Evolutionary conservation across 2,113 vertebrate species (phyloP), one percentile per base, ranked within the genome.

Genomic region (Hippocampus mohnikei): DNA sequence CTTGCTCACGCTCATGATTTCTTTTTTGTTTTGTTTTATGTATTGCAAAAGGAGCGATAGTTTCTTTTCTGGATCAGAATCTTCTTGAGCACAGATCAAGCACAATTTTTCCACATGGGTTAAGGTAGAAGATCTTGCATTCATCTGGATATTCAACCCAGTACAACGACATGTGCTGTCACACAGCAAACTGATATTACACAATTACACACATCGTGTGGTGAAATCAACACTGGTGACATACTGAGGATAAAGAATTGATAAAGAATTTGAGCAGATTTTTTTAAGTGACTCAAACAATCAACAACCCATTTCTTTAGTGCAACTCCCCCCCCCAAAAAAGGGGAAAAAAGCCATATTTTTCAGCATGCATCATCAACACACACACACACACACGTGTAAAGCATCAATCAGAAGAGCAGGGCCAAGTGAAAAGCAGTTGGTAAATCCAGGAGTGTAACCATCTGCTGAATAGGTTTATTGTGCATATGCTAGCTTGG

Each of bases 331-430:
- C n/a, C n/a, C n/a, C n/a, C n/a, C n/a, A 0, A 29, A 76, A 71
- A 29, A 29, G 0, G 23, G 74, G 69, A 79, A 73, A 42, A 37
- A 41, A 40, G 20, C 23, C 70, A 52, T 50, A 29, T 69, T 67
- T 74, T 1, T 53, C 69, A 71, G 60, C 64, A 66, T 41, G 55
- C 66, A 69, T 50, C 61, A 44, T 72, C 62, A 61, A 33, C 29
- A 33, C 29, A 33, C 29, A 33, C 29, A 33, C 29, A 33, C 29
- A 68, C 79, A 79, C 10, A 5, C 4, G 10, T 23, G 8, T 58
- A 58, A 58, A 58, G 11, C 55, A 58, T 50, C 48, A 15, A 3
- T 27, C 23, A 56, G 23, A 10, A 48, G 23, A 13, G 23, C 13
- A 58, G 10, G n/a, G 21, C 21, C 8, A 55, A 23, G 9, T 60